Evolutionary conservation across 37 sponge, comb jelly and placozoan species (phyloP).

Genomic region (Tethya wilhelma): DNA sequence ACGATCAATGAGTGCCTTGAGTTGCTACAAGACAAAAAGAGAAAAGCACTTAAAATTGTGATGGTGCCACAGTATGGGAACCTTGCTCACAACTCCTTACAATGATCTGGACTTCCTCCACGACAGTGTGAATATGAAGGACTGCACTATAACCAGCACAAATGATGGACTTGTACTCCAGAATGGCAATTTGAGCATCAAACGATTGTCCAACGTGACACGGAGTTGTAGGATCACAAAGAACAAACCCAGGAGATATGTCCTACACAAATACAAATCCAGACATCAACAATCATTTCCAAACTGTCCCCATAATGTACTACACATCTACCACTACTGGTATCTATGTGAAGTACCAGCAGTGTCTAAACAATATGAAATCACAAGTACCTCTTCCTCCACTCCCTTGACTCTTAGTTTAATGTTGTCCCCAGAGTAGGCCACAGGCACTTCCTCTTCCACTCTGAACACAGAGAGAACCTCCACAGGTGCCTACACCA

Average conservation of each 20-base stretch:
- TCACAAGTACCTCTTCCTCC: constrained; percentile 89
- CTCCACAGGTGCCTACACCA: constrained; percentile 73
- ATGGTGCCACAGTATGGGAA: background rate
- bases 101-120: constrained; percentile 92
- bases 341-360: background rate
- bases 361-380: background rate
- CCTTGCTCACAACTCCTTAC: constrained; percentile 47
- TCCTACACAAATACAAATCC: constrained; percentile 41
- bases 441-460: constrained; percentile 84
- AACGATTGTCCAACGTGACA: constrained; percentile 75
- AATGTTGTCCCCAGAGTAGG: constrained; percentile 91
- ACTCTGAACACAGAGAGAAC: constrained; percentile 73
- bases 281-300: too few relatives aligned
- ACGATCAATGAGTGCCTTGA: constrained; percentile 86
- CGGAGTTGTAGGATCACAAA: constrained; percentile 69
- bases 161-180: constrained; percentile 94
- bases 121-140: constrained; percentile 90
- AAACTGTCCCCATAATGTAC: too few relatives aligned
- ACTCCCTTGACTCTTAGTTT: constrained; percentile 93
- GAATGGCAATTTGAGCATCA: constrained; percentile 81
- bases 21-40: constrained; percentile 45
- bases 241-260: constrained; percentile 81
- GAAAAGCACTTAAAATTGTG: background rate
- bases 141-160: constrained; percentile 96
- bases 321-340: too few relatives aligned